A percentile compares a stretch with the other conserved stretches of the same genome.
phyloP scores from a whole-genome alignment of 2,113 vertebrate genomes.

The Coturnix japonica region DNA sequence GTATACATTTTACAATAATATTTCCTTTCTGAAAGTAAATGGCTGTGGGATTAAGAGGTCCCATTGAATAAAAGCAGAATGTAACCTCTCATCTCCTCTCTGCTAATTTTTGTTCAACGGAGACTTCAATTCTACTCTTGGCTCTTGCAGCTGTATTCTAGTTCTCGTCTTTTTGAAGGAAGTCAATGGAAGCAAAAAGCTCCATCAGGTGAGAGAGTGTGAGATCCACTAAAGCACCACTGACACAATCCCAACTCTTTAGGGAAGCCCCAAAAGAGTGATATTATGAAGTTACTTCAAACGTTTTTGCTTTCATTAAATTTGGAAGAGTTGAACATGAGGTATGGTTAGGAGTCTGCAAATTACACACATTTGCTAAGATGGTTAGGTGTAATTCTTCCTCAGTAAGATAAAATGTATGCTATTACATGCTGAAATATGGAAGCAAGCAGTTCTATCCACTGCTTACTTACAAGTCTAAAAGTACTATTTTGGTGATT shows the following conservation, averaged over 20 bases:
- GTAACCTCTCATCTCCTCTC: not conserved
- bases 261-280: not conserved
- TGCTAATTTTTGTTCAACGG: not conserved
- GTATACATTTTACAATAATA: constrained; percentile 44
- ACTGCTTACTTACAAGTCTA: not conserved
- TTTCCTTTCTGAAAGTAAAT: constrained; percentile 63
- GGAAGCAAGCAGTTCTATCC: not conserved
- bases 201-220: not conserved
- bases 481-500: not conserved
- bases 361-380: not conserved
- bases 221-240: not conserved
- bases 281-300: not conserved
- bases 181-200: not conserved
- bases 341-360: not conserved
- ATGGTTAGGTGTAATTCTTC: not conserved
- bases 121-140: not conserved
- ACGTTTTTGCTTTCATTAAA: not conserved
- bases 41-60: constrained; percentile 36
- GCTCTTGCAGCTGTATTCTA: not conserved
- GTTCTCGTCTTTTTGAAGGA: not conserved
- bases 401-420: not conserved
- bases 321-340: not conserved
- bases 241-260: not conserved
- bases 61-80: constrained; percentile 42
- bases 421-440: not conserved